Evolutionary conservation across 2,797 vertebrate species (phyloP), one percentile per base, ranked within the genome.

Genomic region (Triplophysa bombifrons): DNA sequence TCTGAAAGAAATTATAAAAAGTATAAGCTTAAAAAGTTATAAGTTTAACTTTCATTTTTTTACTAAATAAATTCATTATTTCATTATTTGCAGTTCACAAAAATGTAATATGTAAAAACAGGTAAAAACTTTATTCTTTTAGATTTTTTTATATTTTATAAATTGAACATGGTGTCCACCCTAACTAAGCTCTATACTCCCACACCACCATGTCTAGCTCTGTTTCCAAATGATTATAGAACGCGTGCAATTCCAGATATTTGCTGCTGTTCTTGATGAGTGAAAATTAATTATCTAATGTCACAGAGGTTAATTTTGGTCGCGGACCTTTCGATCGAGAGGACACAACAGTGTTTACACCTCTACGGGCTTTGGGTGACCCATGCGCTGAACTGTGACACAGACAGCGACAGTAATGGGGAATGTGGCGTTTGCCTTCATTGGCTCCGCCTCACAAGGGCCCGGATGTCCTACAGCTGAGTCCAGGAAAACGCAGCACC

Each of bases 231-330:
- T 68, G 76, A 74, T 84, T 77, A 65, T 74, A 83, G 58, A 87
- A 78, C 81, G 83, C 78, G 9, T 22, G 44, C 34, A 68, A 72
- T 64, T 65, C 85, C 19, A 58, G 68, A 38, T 72, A 71, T 68
- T 91, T 91, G 89, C 89, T 86, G 87, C 93, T 91, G 91, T 92
- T 93, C 87, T 89, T 91, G 92, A 90, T 97, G 93, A 92, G 94
- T 95, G 94, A 95, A 95, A 96, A 96, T 96, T 94, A 96, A 98
- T 98, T 96, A 97, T 96, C 94, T 93, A 89, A 92, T 94, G 94
- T 95, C 92, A 92, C 91, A 91, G 89, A 92, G 94, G 95, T 96
- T 97, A 96, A 98, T 97, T 97, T 95, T 96, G 93, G 92, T 92
- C 93, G 88, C 88, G 91, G 95, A 94, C 94, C 94, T 96, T 97